Evolutionary conservation across 2,888 invertebrate genomes (phyloP).

Genomic region (Drosophila kambysellisi): DNA sequence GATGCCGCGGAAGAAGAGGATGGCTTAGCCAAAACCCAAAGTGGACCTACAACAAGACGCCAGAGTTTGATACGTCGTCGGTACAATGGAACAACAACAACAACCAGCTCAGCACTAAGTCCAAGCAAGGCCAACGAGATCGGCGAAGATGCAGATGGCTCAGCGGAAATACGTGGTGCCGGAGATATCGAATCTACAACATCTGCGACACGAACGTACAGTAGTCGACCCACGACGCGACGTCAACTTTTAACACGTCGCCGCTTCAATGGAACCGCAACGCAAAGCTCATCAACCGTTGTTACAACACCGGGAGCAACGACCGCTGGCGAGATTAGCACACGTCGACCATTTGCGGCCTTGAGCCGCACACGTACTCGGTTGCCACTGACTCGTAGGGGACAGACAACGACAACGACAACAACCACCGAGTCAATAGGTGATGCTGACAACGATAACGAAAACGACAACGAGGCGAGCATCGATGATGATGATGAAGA

Average conservation of each 20-base stretch:
- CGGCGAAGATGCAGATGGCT: background rate
- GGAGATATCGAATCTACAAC: constrained; percentile 1
- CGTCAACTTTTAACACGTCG: constrained; percentile 47
- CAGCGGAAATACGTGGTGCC: background rate
- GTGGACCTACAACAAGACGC: background rate
- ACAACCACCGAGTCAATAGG: constrained; percentile 16
- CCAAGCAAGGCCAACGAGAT: constrained; percentile 4
- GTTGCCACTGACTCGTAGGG: constrained; percentile 23
- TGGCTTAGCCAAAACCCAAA: background rate
- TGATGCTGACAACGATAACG: constrained; percentile 9
- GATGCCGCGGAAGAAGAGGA: background rate
- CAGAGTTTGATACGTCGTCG: constrained; percentile 6
- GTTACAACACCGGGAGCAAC: constrained; percentile 24
- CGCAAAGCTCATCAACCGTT: background rate
- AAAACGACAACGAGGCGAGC: constrained; percentile 40
- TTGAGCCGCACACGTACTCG: constrained; percentile 57
- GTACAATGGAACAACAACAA: background rate
- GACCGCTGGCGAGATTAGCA: constrained; percentile 25
- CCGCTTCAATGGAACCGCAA: constrained; percentile 43
- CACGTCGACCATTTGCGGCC: constrained; percentile 56
- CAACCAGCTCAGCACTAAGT: background rate
- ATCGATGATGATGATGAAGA: constrained; percentile 18
- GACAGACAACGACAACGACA: constrained; percentile 9
- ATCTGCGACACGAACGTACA: constrained; percentile 5
- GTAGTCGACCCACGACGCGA: constrained; percentile 19